Evolutionary conservation across 2,113 vertebrate species (phyloP).

Genomic region (Hylia prasina): DNA sequence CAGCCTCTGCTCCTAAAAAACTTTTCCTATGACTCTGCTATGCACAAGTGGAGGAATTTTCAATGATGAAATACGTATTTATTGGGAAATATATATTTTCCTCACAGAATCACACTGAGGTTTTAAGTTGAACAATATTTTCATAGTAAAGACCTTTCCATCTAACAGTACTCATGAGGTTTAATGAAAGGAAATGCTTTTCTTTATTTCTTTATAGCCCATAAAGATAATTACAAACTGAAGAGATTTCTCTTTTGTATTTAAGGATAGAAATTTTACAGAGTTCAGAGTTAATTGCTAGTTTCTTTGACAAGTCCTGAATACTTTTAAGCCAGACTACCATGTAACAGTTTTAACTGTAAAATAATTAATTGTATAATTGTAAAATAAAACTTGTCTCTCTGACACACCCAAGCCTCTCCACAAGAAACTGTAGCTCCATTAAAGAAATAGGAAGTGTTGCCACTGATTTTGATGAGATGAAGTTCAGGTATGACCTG

Average conservation of each 20-base stretch:
- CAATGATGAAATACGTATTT: background rate
- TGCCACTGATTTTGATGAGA: background rate
- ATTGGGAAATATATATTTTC: background rate
- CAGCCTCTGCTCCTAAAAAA: background rate
- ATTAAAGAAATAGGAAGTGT: background rate
- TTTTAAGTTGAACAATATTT: background rate
- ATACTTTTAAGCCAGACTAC: slow-evolving; percentile 1
- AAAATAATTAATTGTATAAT: too few species aligned
- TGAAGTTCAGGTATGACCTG: background rate
- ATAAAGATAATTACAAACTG: background rate
- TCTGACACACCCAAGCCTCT: background rate
- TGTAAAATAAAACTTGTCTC: too few species aligned
- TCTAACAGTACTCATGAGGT: background rate
- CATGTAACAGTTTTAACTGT: background rate
- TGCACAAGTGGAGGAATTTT: background rate
- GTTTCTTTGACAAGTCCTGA: background rate
- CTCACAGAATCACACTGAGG: background rate
- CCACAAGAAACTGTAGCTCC: background rate
- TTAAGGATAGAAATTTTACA: background rate
- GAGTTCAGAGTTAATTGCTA: background rate
- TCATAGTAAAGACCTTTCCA: background rate
- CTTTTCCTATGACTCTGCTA: background rate
- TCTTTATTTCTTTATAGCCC: background rate
- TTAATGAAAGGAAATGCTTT: background rate
- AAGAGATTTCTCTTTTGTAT: background rate